Percentiles rank a stretch among this genome's conserved stretches.
Conservation (phyloP, 1,140 invertebrate species). For the Orchestia grillus region DNA sequence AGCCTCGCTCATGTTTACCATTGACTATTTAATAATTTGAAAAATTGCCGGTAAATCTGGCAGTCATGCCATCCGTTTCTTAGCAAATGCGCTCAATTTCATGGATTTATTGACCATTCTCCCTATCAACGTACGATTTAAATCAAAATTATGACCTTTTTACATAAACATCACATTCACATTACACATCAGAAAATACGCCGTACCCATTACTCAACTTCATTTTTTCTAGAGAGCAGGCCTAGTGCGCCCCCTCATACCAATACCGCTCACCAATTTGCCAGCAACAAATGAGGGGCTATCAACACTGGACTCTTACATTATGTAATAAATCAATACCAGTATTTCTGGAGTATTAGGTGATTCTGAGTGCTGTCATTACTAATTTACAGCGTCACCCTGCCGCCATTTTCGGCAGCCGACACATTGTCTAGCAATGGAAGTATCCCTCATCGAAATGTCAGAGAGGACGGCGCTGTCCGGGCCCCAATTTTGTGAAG, state of each 20-base stretch:
- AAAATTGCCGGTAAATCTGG: not conserved
- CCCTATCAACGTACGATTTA: not conserved
- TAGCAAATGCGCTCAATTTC: not conserved
- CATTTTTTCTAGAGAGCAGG: not conserved
- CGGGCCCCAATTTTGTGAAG: not conserved
- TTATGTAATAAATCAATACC: not conserved
- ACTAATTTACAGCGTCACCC: not conserved
- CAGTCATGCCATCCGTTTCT: not conserved
- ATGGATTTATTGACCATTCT: not conserved
- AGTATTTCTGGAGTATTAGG: not conserved
- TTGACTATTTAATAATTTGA: not conserved
- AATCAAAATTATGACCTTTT: no score
- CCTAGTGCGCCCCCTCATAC: not conserved
- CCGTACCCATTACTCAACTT: not conserved
- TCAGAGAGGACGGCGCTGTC: not conserved
- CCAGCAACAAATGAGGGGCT: not conserved
- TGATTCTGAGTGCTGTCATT: not conserved
- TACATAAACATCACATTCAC: not conserved
- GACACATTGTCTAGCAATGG: not conserved
- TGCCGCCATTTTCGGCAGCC: no score
- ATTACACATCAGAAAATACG: not conserved
- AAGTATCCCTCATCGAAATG: not conserved
- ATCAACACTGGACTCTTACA: not conserved
- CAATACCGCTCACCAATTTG: not conserved
- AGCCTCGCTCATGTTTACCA: not conserved